Base-by-base conservation (phyloP, 2,113 vertebrate genomes). In the Caranx ignobilis region DNA sequence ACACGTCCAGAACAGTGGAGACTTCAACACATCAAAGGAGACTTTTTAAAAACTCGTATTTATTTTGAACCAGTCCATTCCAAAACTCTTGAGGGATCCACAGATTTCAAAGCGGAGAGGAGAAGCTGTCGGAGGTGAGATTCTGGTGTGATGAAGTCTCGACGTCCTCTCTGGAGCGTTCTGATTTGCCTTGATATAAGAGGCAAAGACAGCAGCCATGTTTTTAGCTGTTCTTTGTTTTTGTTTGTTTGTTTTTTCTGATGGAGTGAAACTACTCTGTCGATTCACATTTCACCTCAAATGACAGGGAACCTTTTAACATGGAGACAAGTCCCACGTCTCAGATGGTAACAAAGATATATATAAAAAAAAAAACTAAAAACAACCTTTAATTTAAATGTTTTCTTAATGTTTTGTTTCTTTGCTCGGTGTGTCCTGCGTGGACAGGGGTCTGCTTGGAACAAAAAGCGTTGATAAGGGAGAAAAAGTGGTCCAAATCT, bases 261-360 rank as follows among this genome's bases (percentile, higher is more conserved):
- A 63, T 4, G 31, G 65, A 86, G 64, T 52, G 64, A 80, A 77
- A 52, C 34, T 7, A 34, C 76, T 86, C 62, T 50, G 31, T 59
- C 15, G 31, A 68, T 69, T 77, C 52, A 83, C 88, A 89, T 91
- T 91, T 91, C 87, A 91, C 70, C 60, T 83, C 59, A 67, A 63
- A 83, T 3, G 1, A 85, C 84, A 71, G 75, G 75, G 78, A 85
- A 71, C 43, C 15, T 82, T 86, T 79, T 43, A 70, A 71, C 65
- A 32, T 5, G 31, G 43, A 82, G 55, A 66, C 18, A 7, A 71
- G 83, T 67, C 72, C 68, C 79, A 55, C n/a, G 34, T 60, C 82
- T 69, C 73, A 50, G 73, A 69, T 41, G 75, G 79, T 55, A 65
- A 79, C 61, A 43, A 21, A 61, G 37, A 57, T 37, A 41, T 48